Evolutionary conservation across 2,888 invertebrate genomes (phyloP).

Genomic region (Lymantria monacha): DNA sequence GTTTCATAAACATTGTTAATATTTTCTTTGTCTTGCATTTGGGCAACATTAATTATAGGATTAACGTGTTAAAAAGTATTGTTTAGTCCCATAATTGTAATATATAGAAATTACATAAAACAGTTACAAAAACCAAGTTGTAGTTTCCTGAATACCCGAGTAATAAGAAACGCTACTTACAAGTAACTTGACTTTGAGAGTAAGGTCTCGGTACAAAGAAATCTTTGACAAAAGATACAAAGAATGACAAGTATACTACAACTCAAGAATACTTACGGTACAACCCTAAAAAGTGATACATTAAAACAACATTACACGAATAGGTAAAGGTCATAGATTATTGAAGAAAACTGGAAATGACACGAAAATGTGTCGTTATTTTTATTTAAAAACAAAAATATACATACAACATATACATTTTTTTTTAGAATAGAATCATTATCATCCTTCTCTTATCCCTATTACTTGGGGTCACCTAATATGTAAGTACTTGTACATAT

Average conservation of each 20-base stretch:
- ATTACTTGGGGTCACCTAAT: too few species aligned
- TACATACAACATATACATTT: too few species aligned
- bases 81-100: too few species aligned
- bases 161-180: neutral
- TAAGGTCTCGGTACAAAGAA: neutral
- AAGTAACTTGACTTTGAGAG: neutral
- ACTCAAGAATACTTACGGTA: neutral
- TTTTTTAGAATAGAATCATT: too few species aligned
- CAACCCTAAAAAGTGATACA: conserved; percentile 3
- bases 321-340: conserved; percentile 1
- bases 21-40: too few species aligned
- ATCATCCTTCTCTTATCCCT: too few species aligned
- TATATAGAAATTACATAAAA: neutral
- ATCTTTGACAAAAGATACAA: conserved; percentile 1
- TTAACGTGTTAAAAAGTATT: too few species aligned
- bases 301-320: conserved; percentile 3
- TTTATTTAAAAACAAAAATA: too few species aligned
- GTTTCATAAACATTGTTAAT: too few species aligned
- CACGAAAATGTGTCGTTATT: too few species aligned
- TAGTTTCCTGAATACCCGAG: neutral
- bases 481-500: too few species aligned
- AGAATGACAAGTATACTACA: conserved; percentile 3
- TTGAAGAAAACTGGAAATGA: neutral
- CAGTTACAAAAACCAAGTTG: neutral
- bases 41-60: too few species aligned